Conservation (phyloP, 1,140 invertebrate species). For the Pogonognathellus flavescens region DNA sequence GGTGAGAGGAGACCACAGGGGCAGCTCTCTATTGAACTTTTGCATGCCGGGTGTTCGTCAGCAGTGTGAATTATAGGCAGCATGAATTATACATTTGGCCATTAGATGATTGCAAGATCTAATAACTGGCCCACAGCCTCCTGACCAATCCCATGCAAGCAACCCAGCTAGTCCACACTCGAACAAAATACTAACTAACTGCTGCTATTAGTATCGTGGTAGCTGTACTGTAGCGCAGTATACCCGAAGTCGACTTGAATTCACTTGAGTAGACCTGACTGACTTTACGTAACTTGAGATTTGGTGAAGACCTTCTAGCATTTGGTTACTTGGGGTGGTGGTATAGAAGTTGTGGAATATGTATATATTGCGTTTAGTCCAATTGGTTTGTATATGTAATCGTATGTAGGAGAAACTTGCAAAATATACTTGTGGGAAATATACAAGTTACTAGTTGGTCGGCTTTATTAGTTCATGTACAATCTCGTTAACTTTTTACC, state of each 20-base stretch:
- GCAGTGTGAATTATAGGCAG: slow-evolving; percentile 66
- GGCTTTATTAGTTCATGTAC: slow-evolving; percentile 60
- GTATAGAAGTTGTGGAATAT: neutral
- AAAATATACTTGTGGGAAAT: slow-evolving; percentile 49
- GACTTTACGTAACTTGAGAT: slow-evolving; percentile 29
- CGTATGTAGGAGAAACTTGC: slow-evolving; percentile 14
- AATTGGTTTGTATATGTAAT: neutral
- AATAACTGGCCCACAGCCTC: slow-evolving; percentile 61
- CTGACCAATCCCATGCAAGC: slow-evolving; percentile 39
- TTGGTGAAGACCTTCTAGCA: slow-evolving; percentile 6
- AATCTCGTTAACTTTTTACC: slow-evolving; percentile 63
- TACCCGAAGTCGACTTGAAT: too few species aligned
- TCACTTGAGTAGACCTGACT: neutral
- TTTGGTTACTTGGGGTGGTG: neutral
- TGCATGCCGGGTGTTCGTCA: slow-evolving; percentile 63
- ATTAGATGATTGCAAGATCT: slow-evolving; percentile 66
- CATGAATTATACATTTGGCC: slow-evolving; percentile 67
- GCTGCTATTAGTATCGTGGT: neutral
- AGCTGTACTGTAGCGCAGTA: neutral
- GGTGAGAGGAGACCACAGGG: slow-evolving; percentile 17
- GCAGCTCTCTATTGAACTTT: slow-evolving; percentile 61
- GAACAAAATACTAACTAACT: slow-evolving; percentile 26
- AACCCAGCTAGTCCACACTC: neutral
- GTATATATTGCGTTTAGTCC: neutral
- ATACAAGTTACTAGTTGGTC: neutral